phyloP scores from a whole-genome alignment of 2,113 vertebrate species.

The Macrotis lagotis region DNA sequence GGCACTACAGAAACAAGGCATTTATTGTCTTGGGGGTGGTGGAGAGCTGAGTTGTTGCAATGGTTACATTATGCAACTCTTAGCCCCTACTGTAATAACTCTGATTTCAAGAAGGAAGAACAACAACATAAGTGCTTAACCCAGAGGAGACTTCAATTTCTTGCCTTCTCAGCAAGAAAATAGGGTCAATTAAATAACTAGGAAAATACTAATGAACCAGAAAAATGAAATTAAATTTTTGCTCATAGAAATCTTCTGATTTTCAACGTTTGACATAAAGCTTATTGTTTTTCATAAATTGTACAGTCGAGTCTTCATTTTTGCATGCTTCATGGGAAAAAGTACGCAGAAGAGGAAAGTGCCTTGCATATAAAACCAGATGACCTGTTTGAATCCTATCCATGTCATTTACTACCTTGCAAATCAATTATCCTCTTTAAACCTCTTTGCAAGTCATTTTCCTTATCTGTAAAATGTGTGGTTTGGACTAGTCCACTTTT shows the following conservation, averaged over 20 bases:
- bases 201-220: slow-evolving; percentile 30
- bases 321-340: neutral
- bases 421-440: neutral
- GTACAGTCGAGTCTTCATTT: neutral
- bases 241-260: slow-evolving; percentile 19
- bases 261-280: neutral
- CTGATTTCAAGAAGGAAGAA: slow-evolving; percentile 57
- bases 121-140: slow-evolving; percentile 36
- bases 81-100: slow-evolving; percentile 51
- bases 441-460: too few species aligned
- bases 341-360: neutral
- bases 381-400: neutral
- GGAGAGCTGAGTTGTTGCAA: slow-evolving; percentile 41
- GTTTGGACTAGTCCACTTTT: neutral
- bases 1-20: slow-evolving; percentile 26
- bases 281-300: neutral
- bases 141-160: slow-evolving; percentile 31
- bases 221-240: slow-evolving; percentile 58
- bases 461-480: neutral
- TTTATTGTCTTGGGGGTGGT: slow-evolving; percentile 53
- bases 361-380: neutral
- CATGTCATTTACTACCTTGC: neutral
- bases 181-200: slow-evolving; percentile 55
- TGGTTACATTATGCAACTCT: slow-evolving; percentile 48
- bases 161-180: neutral